phyloP scores from a whole-genome alignment of 1,140 invertebrate genomes.

The Cydia strobilella region DNA sequence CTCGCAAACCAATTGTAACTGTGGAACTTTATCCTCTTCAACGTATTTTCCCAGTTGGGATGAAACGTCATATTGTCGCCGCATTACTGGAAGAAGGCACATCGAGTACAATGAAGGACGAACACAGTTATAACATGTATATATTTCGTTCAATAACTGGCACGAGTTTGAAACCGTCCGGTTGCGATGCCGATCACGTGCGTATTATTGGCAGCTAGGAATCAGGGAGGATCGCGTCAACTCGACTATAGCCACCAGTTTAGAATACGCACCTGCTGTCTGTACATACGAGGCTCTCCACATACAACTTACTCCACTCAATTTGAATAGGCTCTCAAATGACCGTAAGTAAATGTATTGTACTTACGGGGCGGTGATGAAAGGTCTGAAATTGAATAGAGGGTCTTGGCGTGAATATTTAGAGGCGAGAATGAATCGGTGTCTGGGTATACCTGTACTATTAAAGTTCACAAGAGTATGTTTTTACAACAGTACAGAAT shows the following conservation, averaged over 20 bases:
- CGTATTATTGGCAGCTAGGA: slow-evolving; percentile 55
- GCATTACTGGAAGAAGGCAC: slow-evolving; percentile 37
- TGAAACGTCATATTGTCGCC: slow-evolving; percentile 20
- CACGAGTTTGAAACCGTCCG: slow-evolving; percentile 39
- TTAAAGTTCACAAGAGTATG: too few relatives aligned
- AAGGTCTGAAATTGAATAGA: slow-evolving; percentile 9
- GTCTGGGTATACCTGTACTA: not conserved
- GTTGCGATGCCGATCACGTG: slow-evolving; percentile 51
- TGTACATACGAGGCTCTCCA: slow-evolving; percentile 2
- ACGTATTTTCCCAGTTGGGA: not conserved
- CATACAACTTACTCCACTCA: not conserved
- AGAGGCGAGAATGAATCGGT: not conserved
- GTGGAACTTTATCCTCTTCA: not conserved
- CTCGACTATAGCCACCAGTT: slow-evolving; percentile 37
- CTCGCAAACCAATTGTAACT: not conserved
- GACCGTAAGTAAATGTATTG: slow-evolving; percentile 20
- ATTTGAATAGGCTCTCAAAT: slow-evolving; percentile 27
- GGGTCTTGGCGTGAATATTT: not conserved
- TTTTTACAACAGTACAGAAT: too few relatives aligned
- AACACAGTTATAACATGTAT: slow-evolving; percentile 33
- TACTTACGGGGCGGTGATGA: not conserved
- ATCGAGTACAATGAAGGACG: slow-evolving; percentile 25
- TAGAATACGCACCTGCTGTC: slow-evolving; percentile 25
- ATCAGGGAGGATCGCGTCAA: slow-evolving; percentile 54
- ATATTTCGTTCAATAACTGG: slow-evolving; percentile 49